Evolutionary conservation across 2,797 vertebrate genomes (phyloP).

Genomic region (Coccyzus lansbergi): DNA sequence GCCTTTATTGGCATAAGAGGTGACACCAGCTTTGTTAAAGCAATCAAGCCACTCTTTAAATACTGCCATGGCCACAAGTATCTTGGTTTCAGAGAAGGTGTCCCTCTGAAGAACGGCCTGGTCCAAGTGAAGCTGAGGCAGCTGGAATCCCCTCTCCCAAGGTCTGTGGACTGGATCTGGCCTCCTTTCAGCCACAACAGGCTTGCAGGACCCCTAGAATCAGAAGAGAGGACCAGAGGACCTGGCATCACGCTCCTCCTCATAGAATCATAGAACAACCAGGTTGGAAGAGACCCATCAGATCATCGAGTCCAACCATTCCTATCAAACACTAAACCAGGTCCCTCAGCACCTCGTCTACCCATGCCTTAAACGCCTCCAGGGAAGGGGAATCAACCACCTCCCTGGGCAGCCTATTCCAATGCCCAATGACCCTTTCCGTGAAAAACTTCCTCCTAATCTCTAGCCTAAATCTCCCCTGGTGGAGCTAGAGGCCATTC

Average conservation of each 20-base stretch:
- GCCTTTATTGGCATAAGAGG: background rate
- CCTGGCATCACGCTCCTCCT: rapidly evolving
- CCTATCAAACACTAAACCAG: too few species aligned
- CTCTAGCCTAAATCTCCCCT: too few species aligned
- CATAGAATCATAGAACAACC: too few species aligned
- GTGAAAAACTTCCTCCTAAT: too few species aligned
- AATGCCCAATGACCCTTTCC: too few species aligned
- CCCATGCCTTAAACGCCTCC: too few species aligned
- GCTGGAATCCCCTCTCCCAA: background rate
- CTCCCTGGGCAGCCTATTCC: too few species aligned
- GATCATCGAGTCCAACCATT: too few species aligned
- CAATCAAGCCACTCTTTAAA: background rate
- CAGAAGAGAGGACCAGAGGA: background rate
- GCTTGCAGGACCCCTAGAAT: rapidly evolving
- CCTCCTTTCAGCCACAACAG: background rate
- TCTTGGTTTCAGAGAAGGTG: background rate
- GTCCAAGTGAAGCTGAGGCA: background rate
- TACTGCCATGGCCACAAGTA: rapidly evolving
- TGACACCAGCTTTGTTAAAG: background rate
- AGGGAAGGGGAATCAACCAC: too few species aligned
- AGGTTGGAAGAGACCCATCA: too few species aligned
- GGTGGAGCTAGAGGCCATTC: too few species aligned
- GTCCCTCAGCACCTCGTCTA: too few species aligned
- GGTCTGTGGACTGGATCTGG: background rate
- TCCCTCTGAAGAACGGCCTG: background rate